Evolutionary conservation across 2,797 vertebrate genomes (phyloP).

Genomic region (Potorous gilbertii): DNA sequence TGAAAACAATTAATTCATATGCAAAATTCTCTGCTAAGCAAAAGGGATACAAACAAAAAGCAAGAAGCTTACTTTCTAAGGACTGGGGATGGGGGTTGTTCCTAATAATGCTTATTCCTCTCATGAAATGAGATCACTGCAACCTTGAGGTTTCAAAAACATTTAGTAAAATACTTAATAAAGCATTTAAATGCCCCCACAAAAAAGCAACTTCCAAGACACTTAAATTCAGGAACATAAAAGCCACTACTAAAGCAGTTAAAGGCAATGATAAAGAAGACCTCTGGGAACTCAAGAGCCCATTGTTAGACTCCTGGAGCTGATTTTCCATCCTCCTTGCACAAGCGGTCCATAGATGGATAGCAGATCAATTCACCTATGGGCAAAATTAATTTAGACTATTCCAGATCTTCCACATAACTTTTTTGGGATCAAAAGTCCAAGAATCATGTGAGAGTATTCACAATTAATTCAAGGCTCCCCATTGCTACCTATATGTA

Average conservation of each 20-base stretch:
- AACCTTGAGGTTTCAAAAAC: neutral
- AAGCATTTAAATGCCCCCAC: neutral
- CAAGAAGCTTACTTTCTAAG: neutral
- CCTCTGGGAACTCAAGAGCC: neutral
- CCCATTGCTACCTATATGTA: too few species aligned
- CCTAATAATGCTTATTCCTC: neutral
- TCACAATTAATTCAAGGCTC: neutral
- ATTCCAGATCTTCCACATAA: neutral
- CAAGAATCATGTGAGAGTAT: neutral
- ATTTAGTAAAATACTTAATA: neutral
- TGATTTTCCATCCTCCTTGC: neutral
- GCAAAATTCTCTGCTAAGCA: neutral
- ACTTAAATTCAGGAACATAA: neutral
- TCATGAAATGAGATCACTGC: neutral
- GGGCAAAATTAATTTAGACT: neutral
- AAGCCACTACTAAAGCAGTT: neutral
- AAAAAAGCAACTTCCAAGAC: neutral
- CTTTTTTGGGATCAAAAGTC: neutral
- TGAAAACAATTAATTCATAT: neutral
- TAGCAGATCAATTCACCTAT: neutral
- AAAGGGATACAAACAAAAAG: neutral
- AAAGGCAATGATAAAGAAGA: neutral
- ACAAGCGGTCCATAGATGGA: neutral
- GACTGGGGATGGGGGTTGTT: neutral
- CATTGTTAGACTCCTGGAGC: neutral